Base-by-base conservation (phyloP, 2,797 vertebrate species). In the Miichthys miiuy region DNA sequence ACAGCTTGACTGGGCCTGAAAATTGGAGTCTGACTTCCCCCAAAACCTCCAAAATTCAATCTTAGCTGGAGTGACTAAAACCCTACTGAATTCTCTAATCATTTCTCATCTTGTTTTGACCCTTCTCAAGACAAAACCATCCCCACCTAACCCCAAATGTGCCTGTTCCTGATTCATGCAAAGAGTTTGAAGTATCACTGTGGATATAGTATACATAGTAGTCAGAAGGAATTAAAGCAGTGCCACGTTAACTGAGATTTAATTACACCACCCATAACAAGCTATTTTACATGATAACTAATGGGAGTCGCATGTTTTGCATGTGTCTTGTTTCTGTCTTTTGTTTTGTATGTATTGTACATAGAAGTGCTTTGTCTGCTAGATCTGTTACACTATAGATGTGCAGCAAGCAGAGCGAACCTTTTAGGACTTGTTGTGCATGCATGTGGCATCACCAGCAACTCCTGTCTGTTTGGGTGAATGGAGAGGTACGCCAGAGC, bases 401-500 rank as follows among this genome's bases (percentile, higher is more conserved):
- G 21, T 74, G 50, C 72, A 71, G 68, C 44, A 13, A 56, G 66
- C 58, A 58, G 61, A 75, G 64, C 9, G 11, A 85, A 76, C 52
- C 71, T 71, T 89, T 84, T 61, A 84, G 67, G 67, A 68, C 64
- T 83, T 80, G 63, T 83, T 90, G 79, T 75, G 87, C 76, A 87
- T 90, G 78, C 82, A 78, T 73, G 68, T 50, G 60, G 83, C 78
- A 76, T 88, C 82, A 78, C 60, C 81, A 82, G 69, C 75, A 62
- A 17, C 80, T 84, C 30, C 27, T 55, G 34, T 81, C 76, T 90
- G 82, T 87, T 85, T 81, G 72, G 67, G 57, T 88, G 86, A 86
- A 84, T 44, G 68, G 51, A 67, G 65, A 54, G 61, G 34, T 77
- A 50, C 7, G 47, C 77, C 34, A 68, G 55, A 80, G 58, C 68